Evolutionary conservation across 2,113 vertebrate genomes (phyloP).

Genomic region (Papio anubis): DNA sequence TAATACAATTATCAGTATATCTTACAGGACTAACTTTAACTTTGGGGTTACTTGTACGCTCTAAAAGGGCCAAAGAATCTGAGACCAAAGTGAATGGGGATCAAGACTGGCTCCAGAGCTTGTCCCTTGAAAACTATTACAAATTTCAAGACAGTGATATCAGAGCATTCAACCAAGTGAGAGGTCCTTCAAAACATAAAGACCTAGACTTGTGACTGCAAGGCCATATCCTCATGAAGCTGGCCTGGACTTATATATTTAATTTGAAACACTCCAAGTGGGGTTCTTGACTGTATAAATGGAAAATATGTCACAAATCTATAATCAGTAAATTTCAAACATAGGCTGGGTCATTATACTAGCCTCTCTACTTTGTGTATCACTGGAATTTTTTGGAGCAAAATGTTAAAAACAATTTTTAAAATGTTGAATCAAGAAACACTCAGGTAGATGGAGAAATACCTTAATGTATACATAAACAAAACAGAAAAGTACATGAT

Average conservation of each 20-base stretch:
- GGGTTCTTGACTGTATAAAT: background rate
- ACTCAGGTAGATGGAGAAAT: background rate
- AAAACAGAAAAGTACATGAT: background rate
- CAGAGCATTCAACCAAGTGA: background rate
- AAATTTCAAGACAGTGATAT: background rate
- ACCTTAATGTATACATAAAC: background rate
- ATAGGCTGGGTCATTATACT: background rate
- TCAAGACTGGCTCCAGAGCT: background rate
- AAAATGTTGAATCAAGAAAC: background rate
- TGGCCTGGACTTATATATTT: background rate
- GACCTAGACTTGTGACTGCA: background rate
- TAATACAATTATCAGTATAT: background rate
- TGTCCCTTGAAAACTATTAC: background rate
- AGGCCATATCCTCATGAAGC: background rate
- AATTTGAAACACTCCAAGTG: background rate
- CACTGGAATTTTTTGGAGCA: background rate
- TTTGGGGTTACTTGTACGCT: background rate
- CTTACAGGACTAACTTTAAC: background rate
- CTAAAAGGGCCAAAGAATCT: background rate
- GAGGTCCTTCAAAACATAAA: background rate
- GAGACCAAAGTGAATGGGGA: background rate
- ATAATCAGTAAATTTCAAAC: background rate
- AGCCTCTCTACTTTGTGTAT: background rate
- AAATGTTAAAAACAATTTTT: background rate
- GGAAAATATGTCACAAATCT: background rate